phyloP scores from a whole-genome alignment of 2,797 vertebrate genomes.

The Ispidina lecontei region DNA sequence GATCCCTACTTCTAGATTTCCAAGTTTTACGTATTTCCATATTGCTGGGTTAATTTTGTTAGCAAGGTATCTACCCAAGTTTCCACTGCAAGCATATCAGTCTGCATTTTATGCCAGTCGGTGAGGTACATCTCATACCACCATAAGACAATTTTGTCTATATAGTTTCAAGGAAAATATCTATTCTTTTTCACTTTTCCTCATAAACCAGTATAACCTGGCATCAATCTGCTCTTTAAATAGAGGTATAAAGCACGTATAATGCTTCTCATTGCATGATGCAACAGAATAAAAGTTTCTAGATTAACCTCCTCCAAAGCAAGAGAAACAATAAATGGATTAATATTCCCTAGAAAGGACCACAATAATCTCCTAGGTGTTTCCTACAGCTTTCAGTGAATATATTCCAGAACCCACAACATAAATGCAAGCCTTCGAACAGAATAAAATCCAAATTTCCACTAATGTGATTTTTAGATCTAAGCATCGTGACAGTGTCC shows the following conservation, averaged over 20 bases:
- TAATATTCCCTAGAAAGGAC: not conserved
- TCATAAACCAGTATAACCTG: not conserved
- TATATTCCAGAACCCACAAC: not conserved
- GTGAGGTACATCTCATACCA: not conserved
- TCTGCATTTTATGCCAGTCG: not conserved
- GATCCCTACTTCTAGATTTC: not conserved
- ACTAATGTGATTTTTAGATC: not conserved
- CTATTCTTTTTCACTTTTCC: not conserved
- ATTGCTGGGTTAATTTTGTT: not conserved
- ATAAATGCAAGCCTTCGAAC: not conserved
- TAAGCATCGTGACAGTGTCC: not conserved
- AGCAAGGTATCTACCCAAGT: not conserved
- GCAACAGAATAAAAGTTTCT: not conserved
- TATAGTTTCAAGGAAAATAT: not conserved
- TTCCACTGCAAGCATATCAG: not conserved
- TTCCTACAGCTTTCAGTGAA: not conserved
- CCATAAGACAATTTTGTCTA: not conserved
- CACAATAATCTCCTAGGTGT: not conserved
- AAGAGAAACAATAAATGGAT: not conserved
- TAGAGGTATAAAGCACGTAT: not conserved
- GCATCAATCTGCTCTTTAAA: not conserved
- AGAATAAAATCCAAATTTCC: constrained; percentile 1
- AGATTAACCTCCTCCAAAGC: not conserved
- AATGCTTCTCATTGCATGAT: not conserved
- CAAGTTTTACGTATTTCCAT: not conserved